A percentile compares a stretch with the other conserved stretches of the same genome.
phyloP scores from a whole-genome alignment of 2,113 vertebrate species.

The Lynx canadensis region DNA sequence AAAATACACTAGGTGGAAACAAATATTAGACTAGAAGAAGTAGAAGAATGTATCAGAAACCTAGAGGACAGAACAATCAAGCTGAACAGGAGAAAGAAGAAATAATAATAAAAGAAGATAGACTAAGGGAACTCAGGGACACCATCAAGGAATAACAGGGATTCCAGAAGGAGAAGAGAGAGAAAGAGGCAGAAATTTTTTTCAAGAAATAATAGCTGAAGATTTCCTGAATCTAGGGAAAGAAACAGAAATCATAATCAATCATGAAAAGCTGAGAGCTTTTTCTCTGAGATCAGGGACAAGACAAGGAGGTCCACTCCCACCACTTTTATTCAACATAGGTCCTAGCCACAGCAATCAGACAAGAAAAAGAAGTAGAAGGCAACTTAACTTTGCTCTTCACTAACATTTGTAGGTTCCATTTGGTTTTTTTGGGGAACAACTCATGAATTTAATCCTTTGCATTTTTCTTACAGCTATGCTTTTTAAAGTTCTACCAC shows the following conservation, averaged over 20 bases:
- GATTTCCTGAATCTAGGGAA: not conserved
- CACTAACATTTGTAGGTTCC: not conserved
- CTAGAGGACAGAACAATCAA: not conserved
- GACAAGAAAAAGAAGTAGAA: not conserved
- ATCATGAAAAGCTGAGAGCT: not conserved
- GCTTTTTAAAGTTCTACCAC: not conserved
- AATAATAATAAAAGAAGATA: not conserved
- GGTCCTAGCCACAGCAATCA: not conserved
- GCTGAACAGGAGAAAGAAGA: not conserved
- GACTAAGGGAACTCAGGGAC: not conserved
- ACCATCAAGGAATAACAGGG: not conserved
- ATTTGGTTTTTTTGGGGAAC: not conserved
- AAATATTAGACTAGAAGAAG: not conserved
- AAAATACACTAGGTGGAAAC: not conserved
- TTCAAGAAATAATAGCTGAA: not conserved
- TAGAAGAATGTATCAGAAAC: not conserved
- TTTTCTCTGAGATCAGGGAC: not conserved
- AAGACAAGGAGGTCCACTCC: not conserved
- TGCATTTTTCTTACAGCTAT: not conserved
- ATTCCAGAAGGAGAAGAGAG: not conserved
- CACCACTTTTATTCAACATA: not conserved
- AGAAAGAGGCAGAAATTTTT: not conserved
- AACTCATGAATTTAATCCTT: not conserved
- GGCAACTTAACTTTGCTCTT: not conserved
- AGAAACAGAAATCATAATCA: not conserved